Conservation (phyloP, 2,113 vertebrate genomes). For the Malurus elegans region DNA sequence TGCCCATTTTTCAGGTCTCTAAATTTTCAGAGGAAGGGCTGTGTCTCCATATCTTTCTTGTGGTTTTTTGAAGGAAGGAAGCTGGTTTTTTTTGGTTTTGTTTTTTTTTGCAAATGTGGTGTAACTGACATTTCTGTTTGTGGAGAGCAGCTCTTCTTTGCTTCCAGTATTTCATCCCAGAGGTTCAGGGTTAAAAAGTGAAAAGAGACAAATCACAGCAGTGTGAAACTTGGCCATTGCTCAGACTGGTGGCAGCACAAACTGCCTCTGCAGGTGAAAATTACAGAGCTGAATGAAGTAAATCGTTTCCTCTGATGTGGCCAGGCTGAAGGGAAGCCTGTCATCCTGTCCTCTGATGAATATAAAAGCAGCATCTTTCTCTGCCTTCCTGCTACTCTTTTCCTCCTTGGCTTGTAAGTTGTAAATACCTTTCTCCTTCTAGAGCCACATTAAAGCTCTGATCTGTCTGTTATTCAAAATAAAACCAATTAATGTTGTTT, state of each 20-base stretch:
- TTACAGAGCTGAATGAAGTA: background rate
- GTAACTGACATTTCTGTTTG: background rate
- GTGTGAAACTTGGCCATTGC: background rate
- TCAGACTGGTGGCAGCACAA: background rate
- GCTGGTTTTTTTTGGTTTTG: background rate
- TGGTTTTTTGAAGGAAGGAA: background rate
- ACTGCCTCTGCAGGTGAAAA: background rate
- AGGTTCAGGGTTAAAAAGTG: background rate
- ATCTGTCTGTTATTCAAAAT: background rate
- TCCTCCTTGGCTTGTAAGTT: background rate
- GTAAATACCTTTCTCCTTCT: background rate
- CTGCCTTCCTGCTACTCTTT: background rate
- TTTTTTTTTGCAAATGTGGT: background rate
- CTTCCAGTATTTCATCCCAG: background rate
- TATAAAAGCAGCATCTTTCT: background rate
- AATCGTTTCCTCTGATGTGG: background rate
- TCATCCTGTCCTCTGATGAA: background rate
- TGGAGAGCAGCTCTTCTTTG: background rate
- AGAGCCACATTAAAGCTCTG: background rate
- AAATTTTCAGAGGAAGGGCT: background rate
- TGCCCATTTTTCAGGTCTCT: accelerated
- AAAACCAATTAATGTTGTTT: conserved; percentile 19
- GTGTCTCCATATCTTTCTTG: background rate
- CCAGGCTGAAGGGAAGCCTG: background rate
- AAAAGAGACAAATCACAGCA: background rate